Base-by-base conservation (phyloP, 2,113 vertebrate species). In the Gallinago paraguaiae region DNA sequence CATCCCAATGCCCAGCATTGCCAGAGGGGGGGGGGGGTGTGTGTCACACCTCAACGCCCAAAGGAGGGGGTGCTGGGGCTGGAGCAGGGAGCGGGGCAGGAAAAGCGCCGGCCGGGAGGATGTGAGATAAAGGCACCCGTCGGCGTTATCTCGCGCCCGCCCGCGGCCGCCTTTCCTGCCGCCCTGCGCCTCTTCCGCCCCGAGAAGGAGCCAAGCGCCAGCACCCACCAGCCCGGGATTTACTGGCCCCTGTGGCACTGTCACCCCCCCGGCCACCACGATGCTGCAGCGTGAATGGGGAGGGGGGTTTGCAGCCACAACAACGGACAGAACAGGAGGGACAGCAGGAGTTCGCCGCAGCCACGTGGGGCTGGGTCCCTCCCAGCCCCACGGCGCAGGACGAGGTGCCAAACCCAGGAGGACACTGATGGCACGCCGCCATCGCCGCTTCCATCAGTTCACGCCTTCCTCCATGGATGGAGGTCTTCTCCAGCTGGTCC, bases 61-160 rank as follows among this genome's bases (percentile, higher is more conserved):
- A 57, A 80, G 85, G 78, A 56, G 50, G 19, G 35, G 77, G 77
- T 11, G 45, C 61, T 20, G 84, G 95, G 91, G 96, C 90, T 27
- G 8, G 91, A 37, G 83, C 6, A 12, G 93, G 91, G 94, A 92
- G 84, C 10, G 5, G 24, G 15, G 94, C 93, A 96, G 96, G 96
- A 96, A 97, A 88, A 65, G 75, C 87, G 20, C 33, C 41, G 80
- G 93, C 77, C 27, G 24, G 92, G 96, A 97, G 96, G 95, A 97
- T 97, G 90, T 96, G 95, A 96, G 95, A 97, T 97, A 96, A 96
- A 77, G 85, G 64, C 11, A 6, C 93, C 81, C 67, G 17, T 54
- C 4, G 3, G 37, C 28, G 43, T 96, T 97, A 97, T 97, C 96
- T 96, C 28, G 3, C 35, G 19, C 93, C 90, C 12, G 69, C 92